phyloP scores from a whole-genome alignment of 2,113 vertebrate genomes.

The Nestor notabilis region DNA sequence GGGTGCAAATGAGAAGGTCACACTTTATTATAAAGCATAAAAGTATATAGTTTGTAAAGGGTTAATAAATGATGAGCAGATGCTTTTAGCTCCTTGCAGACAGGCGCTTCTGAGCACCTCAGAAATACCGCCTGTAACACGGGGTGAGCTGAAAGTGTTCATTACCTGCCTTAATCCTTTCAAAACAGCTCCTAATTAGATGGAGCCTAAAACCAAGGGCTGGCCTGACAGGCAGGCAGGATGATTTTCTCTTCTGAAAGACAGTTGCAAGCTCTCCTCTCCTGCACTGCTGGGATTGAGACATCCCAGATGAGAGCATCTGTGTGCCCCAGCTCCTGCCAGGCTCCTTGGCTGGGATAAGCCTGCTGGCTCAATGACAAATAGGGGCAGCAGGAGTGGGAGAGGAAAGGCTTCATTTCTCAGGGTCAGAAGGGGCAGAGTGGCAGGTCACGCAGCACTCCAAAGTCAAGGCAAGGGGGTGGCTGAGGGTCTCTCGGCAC shows the following conservation, averaged over 20 bases:
- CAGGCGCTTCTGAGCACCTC: background rate
- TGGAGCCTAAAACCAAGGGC: background rate
- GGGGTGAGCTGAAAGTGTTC: background rate
- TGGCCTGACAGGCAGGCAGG: background rate
- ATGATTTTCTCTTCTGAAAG: background rate
- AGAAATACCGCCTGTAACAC: background rate
- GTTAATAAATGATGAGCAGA: background rate
- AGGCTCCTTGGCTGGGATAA: accelerated
- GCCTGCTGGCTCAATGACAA: accelerated
- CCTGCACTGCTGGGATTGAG: background rate
- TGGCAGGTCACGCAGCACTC: background rate
- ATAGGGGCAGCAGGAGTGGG: background rate
- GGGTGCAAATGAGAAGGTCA: background rate
- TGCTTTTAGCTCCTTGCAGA: background rate
- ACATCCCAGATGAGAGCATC: accelerated
- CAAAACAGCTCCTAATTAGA: background rate
- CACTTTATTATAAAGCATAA: background rate
- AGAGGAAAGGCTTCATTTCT: background rate
- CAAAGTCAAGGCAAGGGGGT: background rate
- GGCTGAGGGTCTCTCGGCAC: background rate
- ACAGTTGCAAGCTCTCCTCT: background rate
- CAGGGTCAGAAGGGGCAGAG: background rate
- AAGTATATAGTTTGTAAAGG: background rate
- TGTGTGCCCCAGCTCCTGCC: background rate
- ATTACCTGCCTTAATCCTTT: background rate